Conservation (phyloP, 2,888 invertebrate species). For the Xestia rhomboidea region DNA sequence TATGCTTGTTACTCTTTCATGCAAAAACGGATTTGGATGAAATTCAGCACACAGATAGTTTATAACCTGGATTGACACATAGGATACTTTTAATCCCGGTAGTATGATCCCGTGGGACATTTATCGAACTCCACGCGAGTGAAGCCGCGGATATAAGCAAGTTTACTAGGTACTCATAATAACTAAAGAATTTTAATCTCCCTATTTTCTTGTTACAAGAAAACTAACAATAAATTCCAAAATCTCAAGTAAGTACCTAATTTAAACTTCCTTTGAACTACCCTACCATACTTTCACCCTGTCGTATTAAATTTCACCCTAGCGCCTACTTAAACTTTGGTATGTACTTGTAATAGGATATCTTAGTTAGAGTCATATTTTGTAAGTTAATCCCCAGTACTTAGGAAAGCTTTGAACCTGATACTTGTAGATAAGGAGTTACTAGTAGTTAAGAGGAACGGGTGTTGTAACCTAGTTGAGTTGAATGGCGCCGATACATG, state of each 20-base stretch:
- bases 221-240: background rate
- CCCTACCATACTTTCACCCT: constrained; percentile 14
- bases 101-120: too few relatives aligned
- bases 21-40: too few relatives aligned
- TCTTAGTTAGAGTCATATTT: constrained; percentile 33
- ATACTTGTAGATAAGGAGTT: constrained; percentile 13
- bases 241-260: background rate
- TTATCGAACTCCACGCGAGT: too few relatives aligned
- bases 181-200: background rate
- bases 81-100: too few relatives aligned
- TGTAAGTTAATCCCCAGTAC: constrained; percentile 24
- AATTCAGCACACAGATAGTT: too few relatives aligned
- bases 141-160: too few relatives aligned
- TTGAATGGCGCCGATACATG: too few relatives aligned
- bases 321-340: constrained; percentile 19
- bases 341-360: background rate
- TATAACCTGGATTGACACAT: too few relatives aligned
- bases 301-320: constrained; percentile 31
- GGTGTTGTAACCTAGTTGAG: too few relatives aligned
- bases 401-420: constrained; percentile 8
- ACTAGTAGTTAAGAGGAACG: too few relatives aligned
- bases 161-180: background rate
- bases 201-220: background rate
- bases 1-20: too few relatives aligned
- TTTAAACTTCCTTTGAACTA: constrained; percentile 27